These are phyloP conservation scores for Streblospio benedicti DNA, from an alignment of 1,140 invertebrate genomes.

Conservation along the genomic window DNA sequence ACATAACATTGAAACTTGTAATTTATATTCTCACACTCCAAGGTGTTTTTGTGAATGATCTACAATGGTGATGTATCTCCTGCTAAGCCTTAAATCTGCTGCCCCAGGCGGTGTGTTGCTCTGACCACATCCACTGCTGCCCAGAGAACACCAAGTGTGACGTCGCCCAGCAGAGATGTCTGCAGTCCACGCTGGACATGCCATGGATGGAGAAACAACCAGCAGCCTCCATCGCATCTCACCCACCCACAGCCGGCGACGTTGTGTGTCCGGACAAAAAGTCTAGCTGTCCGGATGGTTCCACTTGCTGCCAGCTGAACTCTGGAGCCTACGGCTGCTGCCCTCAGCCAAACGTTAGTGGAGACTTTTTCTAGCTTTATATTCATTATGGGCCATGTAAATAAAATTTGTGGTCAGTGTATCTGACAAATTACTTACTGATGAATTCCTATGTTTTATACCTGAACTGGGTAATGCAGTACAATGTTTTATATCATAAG, in stretches of 20 bases:
- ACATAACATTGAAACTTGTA: too few species aligned
- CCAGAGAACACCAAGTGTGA: constrained; percentile 32
- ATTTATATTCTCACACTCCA: too few species aligned
- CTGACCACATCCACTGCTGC: constrained; percentile 35
- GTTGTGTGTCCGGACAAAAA: not conserved
- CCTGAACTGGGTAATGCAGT: too few species aligned
- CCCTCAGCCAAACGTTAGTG: constrained; percentile 22
- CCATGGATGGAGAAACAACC: constrained; percentile 7
- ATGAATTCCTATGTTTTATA: too few species aligned
- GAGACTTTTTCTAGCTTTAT: not conserved
- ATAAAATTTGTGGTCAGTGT: not conserved
- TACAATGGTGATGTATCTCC: too few species aligned
- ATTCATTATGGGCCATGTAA: too few species aligned
- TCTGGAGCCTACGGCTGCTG: constrained; percentile 26
- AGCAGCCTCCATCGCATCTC: not conserved
- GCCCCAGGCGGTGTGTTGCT: constrained; percentile 34
- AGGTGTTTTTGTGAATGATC: too few species aligned
- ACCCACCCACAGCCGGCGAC: not conserved
- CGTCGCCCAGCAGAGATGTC: constrained; percentile 11
- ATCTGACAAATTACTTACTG: too few species aligned
- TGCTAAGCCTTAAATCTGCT: too few species aligned
- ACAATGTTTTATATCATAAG: too few species aligned
- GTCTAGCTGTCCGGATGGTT: not conserved
- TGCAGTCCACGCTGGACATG: constrained; percentile 3
- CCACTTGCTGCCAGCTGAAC: constrained; percentile 25